phyloP scores from a whole-genome alignment of 2,797 vertebrate genomes.

The Hoplostethus atlanticus region DNA sequence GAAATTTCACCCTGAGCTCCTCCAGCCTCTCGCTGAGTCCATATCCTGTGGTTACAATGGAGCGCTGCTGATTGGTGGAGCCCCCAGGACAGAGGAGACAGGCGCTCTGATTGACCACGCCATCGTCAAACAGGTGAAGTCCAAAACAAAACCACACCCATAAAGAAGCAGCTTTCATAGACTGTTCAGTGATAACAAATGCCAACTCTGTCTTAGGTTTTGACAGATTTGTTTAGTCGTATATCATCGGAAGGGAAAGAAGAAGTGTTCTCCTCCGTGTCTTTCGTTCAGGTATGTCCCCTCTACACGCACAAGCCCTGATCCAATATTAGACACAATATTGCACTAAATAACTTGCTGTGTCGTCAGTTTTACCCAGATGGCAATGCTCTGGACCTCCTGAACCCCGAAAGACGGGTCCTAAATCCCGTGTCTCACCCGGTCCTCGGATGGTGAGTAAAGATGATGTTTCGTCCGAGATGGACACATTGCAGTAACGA shows the following conservation, averaged over 20 bases:
- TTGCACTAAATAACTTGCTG: neutral
- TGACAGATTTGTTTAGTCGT: conserved; percentile 79
- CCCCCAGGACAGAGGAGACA: conserved; percentile 53
- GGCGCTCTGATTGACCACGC: conserved; percentile 60
- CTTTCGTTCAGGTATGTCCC: conserved; percentile 87
- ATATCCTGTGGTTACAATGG: conserved; percentile 81
- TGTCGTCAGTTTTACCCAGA: conserved; percentile 82
- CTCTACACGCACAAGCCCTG: neutral
- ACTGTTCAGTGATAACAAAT: neutral
- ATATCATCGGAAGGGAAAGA: conserved; percentile 51
- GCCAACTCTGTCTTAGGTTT: conserved; percentile 72
- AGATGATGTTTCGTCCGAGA: neutral
- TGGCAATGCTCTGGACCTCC: conserved; percentile 82
- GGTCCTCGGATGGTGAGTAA: conserved; percentile 85
- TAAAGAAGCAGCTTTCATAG: neutral
- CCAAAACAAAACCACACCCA: neutral
- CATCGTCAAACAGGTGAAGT: conserved; percentile 83
- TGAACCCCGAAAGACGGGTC: conserved; percentile 63
- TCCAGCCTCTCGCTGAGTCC: conserved; percentile 78
- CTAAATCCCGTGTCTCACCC: conserved; percentile 78
- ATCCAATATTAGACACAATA: neutral
- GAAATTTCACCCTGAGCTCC: conserved; percentile 76
- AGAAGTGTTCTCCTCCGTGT: conserved; percentile 77
- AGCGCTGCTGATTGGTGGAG: conserved; percentile 84
- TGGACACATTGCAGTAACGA: neutral